Conservation (phyloP, 2,797 vertebrate species). For the Okamejei kenojei region DNA sequence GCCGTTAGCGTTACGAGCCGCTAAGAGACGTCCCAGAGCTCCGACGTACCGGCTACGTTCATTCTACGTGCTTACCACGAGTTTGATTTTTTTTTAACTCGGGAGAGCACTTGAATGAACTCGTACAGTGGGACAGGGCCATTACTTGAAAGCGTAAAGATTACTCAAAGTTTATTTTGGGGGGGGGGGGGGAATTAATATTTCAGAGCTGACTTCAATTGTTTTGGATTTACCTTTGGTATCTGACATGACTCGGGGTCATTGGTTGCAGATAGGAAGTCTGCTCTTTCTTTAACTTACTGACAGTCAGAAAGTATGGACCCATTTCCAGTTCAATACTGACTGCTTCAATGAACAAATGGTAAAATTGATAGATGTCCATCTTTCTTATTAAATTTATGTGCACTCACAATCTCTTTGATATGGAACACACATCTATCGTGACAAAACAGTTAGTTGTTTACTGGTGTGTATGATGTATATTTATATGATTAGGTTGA, state of each 20-base stretch:
- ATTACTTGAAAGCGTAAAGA: background rate
- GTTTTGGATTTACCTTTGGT: background rate
- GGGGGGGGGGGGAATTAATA: no score
- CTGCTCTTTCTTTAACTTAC: background rate
- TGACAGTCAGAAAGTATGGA: background rate
- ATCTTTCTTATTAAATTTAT: background rate
- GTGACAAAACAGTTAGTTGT: conserved; percentile 1
- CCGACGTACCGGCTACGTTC: no score
- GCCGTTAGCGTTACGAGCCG: no score
- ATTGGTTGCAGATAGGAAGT: background rate
- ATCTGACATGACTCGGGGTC: background rate
- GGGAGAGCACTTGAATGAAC: no score
- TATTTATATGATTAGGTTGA: background rate
- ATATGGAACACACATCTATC: background rate
- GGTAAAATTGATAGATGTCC: background rate
- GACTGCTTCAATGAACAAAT: conserved; percentile 10
- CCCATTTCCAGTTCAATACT: background rate
- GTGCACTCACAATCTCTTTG: background rate
- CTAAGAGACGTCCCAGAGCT: no score
- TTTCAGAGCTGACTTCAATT: background rate
- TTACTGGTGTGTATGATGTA: background rate
- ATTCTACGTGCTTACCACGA: no score
- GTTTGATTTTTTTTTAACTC: no score
- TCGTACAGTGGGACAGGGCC: no score
- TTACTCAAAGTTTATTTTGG: background rate